phyloP scores from a whole-genome alignment of 2,888 invertebrate species.

The Pristionchus japonicus region DNA sequence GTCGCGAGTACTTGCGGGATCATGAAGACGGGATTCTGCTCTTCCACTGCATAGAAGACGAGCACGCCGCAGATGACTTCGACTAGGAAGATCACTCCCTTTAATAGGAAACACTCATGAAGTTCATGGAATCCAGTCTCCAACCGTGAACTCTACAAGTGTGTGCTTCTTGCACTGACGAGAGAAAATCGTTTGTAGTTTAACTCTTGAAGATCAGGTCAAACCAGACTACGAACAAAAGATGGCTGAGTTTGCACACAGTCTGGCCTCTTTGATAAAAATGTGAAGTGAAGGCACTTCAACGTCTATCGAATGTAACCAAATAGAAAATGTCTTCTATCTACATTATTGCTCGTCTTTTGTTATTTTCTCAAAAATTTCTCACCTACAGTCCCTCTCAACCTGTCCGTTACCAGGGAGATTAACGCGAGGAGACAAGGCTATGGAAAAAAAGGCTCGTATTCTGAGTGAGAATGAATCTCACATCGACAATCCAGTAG shows the following conservation, averaged over 20 bases:
- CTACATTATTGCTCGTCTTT: too few relatives aligned
- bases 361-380: too few relatives aligned
- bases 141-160: not conserved
- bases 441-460: too few relatives aligned
- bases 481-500: conserved; percentile 30
- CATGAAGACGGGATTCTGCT: conserved; percentile 17
- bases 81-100: conserved; percentile 12
- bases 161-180: not conserved
- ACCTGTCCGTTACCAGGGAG: not conserved
- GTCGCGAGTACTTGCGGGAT: conserved; percentile 2
- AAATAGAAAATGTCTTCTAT: too few relatives aligned
- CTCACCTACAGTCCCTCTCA: not conserved
- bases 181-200: not conserved
- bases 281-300: too few relatives aligned
- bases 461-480: too few relatives aligned
- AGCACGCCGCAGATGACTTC: not conserved
- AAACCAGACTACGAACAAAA: not conserved
- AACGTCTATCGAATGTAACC: too few relatives aligned
- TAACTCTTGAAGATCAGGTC: not conserved
- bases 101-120: not conserved
- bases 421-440: not conserved
- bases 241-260: not conserved
- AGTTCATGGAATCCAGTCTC: too few relatives aligned
- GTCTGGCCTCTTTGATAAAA: too few relatives aligned
- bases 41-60: conserved; percentile 13